phyloP scores from a whole-genome alignment of 2,113 vertebrate species.

The Eurystomus gularis region DNA sequence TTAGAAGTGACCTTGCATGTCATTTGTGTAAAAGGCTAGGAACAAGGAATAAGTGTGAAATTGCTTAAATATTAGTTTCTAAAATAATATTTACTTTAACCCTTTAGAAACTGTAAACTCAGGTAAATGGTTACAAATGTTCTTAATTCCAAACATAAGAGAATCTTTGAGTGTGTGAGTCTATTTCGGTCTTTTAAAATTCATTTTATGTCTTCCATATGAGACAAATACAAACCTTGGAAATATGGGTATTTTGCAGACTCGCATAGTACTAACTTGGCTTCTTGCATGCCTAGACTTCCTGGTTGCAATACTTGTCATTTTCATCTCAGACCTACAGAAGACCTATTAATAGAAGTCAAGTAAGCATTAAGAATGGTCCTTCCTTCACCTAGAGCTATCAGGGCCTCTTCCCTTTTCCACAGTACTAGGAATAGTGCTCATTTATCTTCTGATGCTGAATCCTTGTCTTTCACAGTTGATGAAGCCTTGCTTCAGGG shows the following conservation, averaged over 20 bases:
- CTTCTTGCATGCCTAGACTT: not conserved
- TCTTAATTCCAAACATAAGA: not conserved
- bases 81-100: not conserved
- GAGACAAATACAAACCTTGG: not conserved
- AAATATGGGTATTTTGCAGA: not conserved
- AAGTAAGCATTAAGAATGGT: not conserved
- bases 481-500: conserved; percentile 5
- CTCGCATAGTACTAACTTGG: not conserved
- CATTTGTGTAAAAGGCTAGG: not conserved
- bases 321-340: not conserved
- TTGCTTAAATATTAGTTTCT: not conserved
- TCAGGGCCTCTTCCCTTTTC: not conserved
- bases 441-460: conserved; percentile 16
- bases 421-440: not conserved
- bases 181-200: not conserved
- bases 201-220: not conserved
- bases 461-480: not conserved
- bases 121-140: not conserved
- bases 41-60: not conserved
- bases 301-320: not conserved
- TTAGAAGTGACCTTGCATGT: not conserved
- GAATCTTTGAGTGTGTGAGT: not conserved
- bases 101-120: not conserved
- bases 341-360: not conserved
- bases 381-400: not conserved